These are phyloP conservation scores for Pelobates fuscus DNA, from an alignment of 2,113 vertebrate genomes.

Conservation along the genomic window DNA sequence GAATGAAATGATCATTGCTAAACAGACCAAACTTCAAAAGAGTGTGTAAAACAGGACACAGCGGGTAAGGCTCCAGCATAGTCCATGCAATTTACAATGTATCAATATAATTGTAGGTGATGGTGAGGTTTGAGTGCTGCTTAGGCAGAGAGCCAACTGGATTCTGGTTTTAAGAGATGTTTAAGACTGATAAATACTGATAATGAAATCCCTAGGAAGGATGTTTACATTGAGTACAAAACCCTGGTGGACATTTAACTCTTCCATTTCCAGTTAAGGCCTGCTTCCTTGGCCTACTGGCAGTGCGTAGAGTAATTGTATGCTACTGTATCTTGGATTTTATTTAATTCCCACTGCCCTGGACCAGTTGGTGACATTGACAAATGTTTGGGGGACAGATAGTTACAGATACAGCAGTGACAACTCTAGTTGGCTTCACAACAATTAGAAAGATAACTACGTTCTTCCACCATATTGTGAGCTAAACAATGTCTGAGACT, in stretches of 20 bases:
- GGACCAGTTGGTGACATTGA: not conserved
- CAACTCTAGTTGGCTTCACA: not conserved
- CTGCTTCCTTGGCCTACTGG: too few species aligned
- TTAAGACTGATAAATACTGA: slow-evolving; percentile 13
- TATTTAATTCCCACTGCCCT: not conserved
- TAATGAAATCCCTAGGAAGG: slow-evolving; percentile 24
- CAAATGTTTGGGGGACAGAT: not conserved
- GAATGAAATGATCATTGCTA: slow-evolving; percentile 4
- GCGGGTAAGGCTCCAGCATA: not conserved
- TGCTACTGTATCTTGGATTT: not conserved
- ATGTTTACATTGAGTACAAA: slow-evolving; percentile 11
- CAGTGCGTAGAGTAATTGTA: not conserved
- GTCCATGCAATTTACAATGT: not conserved
- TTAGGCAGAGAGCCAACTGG: slow-evolving; percentile 12
- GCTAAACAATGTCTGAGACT: not conserved
- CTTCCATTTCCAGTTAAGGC: not conserved
- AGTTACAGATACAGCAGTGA: slow-evolving; percentile 16
- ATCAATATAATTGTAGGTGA: not conserved
- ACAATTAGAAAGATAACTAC: not conserved
- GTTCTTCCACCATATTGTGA: not conserved
- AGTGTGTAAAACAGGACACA: slow-evolving; percentile 1
- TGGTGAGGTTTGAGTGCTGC: slow-evolving; percentile 4
- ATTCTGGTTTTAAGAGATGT: slow-evolving; percentile 12
- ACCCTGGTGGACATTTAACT: not conserved
- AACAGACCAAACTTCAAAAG: not conserved